Evolutionary conservation across 35 echinoderm and acorn worm species (phyloP).

Genomic region (Apostichopus japonicus): DNA sequence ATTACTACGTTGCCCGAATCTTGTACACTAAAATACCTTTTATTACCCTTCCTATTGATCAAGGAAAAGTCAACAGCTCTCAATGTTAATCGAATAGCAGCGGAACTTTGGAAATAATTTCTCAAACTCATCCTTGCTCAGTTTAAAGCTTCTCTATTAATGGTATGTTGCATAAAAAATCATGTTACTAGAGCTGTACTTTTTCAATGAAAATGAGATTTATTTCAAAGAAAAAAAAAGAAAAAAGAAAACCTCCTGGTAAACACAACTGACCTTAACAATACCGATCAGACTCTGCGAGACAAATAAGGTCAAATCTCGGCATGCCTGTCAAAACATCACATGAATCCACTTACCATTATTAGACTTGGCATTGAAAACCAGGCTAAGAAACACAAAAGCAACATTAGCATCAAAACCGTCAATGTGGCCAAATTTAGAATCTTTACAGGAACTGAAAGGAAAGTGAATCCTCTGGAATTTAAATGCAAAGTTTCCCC

Average conservation of each 20-base stretch:
- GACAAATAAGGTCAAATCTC: conserved; percentile 18
- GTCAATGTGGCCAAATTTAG: conserved; percentile 13
- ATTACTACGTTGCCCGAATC: too few species aligned
- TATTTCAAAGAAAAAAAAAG: neutral
- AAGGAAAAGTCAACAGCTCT: too few species aligned
- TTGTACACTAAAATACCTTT: too few species aligned
- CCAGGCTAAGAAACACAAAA: neutral
- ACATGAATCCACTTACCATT: conserved; percentile 22
- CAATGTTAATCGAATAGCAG: too few species aligned
- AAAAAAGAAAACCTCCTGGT: neutral
- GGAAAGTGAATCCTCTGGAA: conserved; percentile 13
- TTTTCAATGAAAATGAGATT: neutral
- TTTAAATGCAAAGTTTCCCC: conserved; percentile 7
- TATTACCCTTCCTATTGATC: too few species aligned
- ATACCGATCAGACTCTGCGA: neutral
- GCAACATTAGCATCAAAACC: neutral
- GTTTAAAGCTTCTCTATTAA: too few species aligned
- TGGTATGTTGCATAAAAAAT: too few species aligned
- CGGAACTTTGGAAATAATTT: too few species aligned
- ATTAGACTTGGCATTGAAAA: conserved; percentile 8
- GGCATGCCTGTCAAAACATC: conserved; percentile 11
- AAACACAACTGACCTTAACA: neutral
- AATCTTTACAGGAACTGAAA: neutral
- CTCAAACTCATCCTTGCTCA: too few species aligned
- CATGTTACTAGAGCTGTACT: too few species aligned